Evolutionary conservation across 2,888 invertebrate species (phyloP), one percentile per base, ranked within the genome.

Genomic region (Diachrysia chrysitis): DNA sequence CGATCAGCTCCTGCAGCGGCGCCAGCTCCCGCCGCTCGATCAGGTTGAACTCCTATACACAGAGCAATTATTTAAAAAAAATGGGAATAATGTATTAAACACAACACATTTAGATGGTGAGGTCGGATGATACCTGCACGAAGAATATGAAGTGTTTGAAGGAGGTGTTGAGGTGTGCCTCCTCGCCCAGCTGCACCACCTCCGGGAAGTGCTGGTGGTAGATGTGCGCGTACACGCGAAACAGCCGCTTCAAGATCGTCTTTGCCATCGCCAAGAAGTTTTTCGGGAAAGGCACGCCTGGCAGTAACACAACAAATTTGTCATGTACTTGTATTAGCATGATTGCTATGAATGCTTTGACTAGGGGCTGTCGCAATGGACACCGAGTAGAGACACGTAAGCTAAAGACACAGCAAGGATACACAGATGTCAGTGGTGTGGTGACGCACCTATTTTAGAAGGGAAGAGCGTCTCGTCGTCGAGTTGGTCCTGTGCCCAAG

Each of bases 121-220:
- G 42, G 0, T 42, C 5, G n/a, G n/a, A n/a, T 42, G n/a, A 2
- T 51, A 97, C 98, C 96, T 98, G 98, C 74, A 99, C 98, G 90
- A 99, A 99, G 95, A 99, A 99, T 90, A 99, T 99, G 93, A 99
- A 99, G 96, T 99, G 99, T 92, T 99, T 99, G 96, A 99, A 99
- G 83, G 99, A 99, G 71, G 99, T 99, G 95, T 99, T 99, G 84
- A 99, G 97, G 93, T 99, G 99, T 63, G 99, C 99, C 93, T 99
- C 99, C 94, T 99, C 99, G 63, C 99, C 99, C 68, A 99, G 96
- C 93, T 99, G 98, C 66, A 99, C 99, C 76, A 99, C 99, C 96
- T 99, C 98, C 66, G 98, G 97, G 95, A 99, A 99, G 96, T 99
- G 99, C 91, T 99, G 99, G 95, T 99, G 99, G 95, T 99, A 99